These are phyloP conservation scores for Coleophora deauratella DNA, from an alignment of 2,888 invertebrate species.

Conservation along the genomic window DNA sequence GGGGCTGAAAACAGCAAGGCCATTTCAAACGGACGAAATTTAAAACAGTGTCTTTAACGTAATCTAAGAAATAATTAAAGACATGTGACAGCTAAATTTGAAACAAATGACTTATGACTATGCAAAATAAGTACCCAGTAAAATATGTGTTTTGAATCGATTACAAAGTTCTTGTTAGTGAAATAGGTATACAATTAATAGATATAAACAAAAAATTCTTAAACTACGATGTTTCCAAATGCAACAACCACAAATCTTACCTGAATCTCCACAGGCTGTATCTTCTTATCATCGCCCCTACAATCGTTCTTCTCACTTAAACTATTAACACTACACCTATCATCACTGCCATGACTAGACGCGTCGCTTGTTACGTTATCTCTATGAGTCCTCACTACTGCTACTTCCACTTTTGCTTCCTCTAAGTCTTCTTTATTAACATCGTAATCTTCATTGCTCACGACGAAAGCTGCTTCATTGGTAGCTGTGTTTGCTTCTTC, in stretches of 20 bases:
- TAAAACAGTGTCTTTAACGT: too few relatives aligned
- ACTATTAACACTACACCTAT: conserved; percentile 26
- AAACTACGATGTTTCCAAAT: too few relatives aligned
- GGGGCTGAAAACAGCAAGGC: too few relatives aligned
- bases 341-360: conserved; percentile 52
- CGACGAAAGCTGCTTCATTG: conserved; percentile 12
- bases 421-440: conserved; percentile 8
- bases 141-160: too few relatives aligned
- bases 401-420: not conserved
- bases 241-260: conserved; percentile 23
- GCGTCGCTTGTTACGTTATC: conserved; percentile 20
- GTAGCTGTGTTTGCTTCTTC: conserved; percentile 10
- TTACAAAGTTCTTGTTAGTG: too few relatives aligned
- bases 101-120: too few relatives aligned
- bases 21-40: too few relatives aligned
- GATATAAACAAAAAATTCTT: too few relatives aligned
- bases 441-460: not conserved
- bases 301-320: conserved; percentile 20
- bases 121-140: too few relatives aligned
- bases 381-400: not conserved
- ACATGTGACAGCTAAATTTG: too few relatives aligned
- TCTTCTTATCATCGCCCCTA: conserved; percentile 28
- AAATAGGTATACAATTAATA: too few relatives aligned
- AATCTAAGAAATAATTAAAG: too few relatives aligned
- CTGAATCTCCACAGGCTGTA: conserved; percentile 62